Percentiles rank a stretch among this genome's conserved stretches.
Evolutionary conservation across 2,113 vertebrate species (phyloP).

Genomic region (Terrapene triunguis): DNA sequence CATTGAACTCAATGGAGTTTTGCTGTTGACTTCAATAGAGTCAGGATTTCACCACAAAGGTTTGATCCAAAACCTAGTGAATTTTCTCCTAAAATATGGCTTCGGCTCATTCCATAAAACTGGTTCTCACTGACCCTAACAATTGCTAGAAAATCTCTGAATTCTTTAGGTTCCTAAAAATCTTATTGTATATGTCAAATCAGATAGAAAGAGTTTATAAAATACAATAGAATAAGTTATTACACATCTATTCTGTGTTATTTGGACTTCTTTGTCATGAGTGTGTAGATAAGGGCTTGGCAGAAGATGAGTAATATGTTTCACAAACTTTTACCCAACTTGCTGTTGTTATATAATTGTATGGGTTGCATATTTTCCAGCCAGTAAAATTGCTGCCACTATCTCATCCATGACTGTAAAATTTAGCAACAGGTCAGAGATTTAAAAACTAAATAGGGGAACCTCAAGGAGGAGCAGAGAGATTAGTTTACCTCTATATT

Average conservation of each 20-base stretch:
- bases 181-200: background rate
- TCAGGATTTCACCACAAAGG: background rate
- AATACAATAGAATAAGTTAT: background rate
- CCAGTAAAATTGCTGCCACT: background rate
- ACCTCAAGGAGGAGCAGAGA: too few relatives aligned
- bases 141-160: background rate
- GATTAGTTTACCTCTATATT: too few relatives aligned
- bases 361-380: background rate
- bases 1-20: background rate
- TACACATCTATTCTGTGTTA: background rate
- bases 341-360: background rate
- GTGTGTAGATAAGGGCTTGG: accelerated
- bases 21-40: background rate
- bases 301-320: accelerated
- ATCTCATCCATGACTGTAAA: too few relatives aligned
- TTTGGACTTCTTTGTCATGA: background rate
- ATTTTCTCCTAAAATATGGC: background rate
- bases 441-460: too few relatives aligned
- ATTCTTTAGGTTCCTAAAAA: background rate
- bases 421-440: too few relatives aligned
- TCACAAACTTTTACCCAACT: background rate
- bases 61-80: background rate
- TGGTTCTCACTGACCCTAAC: background rate
- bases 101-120: background rate
- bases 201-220: background rate